These are phyloP conservation scores for Lasioglossum marginatum DNA, from an alignment of 2,888 invertebrate genomes.

Conservation along the genomic window DNA sequence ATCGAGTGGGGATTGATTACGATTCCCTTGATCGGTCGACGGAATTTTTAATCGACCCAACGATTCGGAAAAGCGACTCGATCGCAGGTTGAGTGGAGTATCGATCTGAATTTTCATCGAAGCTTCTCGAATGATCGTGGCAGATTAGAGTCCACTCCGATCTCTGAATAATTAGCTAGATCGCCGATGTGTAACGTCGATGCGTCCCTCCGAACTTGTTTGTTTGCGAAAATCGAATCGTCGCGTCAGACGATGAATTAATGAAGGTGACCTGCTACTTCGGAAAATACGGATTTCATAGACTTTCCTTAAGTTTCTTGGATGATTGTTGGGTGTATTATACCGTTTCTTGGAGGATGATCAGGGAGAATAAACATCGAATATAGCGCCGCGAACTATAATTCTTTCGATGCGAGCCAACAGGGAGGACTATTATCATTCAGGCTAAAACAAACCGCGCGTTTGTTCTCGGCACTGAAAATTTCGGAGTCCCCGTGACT, in stretches of 20 bases:
- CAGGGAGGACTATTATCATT: conserved; percentile 38
- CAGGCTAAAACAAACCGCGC: conserved; percentile 47
- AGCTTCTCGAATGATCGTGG: not conserved
- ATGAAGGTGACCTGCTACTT: not conserved
- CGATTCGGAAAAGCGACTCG: conserved; percentile 3
- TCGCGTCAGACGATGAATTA: conserved; percentile 40
- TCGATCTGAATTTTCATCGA: not conserved
- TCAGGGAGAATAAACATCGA: not conserved
- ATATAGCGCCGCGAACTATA: not conserved
- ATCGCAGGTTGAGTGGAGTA: not conserved
- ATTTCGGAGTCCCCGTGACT: conserved; percentile 25
- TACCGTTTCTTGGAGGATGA: not conserved
- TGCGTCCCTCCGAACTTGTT: conserved; percentile 19
- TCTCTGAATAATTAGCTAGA: not conserved
- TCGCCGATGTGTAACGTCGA: not conserved
- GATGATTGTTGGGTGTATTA: not conserved
- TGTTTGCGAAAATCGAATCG: conserved; percentile 24
- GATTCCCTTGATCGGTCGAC: not conserved
- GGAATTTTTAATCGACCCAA: conserved; percentile 25
- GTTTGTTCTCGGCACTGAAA: conserved; percentile 10
- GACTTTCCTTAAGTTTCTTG: not conserved
- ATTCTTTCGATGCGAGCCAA: not conserved
- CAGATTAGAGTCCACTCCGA: not conserved
- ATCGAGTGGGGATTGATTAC: conserved; percentile 61
- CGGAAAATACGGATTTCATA: not conserved